phyloP scores from a whole-genome alignment of 2,113 vertebrate genomes.

The Scytalopus superciliaris region DNA sequence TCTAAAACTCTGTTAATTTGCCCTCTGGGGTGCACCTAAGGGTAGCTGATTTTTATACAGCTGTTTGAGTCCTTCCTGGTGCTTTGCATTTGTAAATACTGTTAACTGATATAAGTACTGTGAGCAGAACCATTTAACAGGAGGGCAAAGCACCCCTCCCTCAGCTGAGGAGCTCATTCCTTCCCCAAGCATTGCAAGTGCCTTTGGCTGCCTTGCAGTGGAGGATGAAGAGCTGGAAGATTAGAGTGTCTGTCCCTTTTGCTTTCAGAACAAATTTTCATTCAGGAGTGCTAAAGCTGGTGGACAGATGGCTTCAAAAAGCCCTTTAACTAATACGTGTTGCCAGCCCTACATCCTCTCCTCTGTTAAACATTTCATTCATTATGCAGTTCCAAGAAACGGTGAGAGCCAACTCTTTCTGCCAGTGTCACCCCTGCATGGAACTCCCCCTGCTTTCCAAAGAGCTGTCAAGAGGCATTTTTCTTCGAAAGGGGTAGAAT shows the following conservation, averaged over 20 bases:
- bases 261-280: conserved; percentile 42
- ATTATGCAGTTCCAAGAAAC: conserved; percentile 30
- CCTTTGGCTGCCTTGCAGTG: not conserved
- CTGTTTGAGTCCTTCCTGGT: not conserved
- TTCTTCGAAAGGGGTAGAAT: conserved; percentile 35
- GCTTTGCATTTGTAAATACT: not conserved
- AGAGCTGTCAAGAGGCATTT: conserved; percentile 64
- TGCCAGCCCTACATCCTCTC: conserved; percentile 62
- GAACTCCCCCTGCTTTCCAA: conserved; percentile 49
- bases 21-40: not conserved
- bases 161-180: not conserved
- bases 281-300: conserved; percentile 56
- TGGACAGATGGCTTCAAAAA: conserved; percentile 64
- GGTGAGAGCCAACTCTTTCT: conserved; percentile 52
- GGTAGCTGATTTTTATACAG: not conserved
- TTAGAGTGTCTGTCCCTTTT: conserved; percentile 28
- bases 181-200: not conserved
- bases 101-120: not conserved
- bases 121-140: not conserved
- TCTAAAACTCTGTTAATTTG: not conserved
- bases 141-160: not conserved
- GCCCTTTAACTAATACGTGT: conserved; percentile 58
- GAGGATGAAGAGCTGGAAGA: conserved; percentile 44
- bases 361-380: conserved; percentile 61
- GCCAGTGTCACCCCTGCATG: conserved; percentile 40